Evolutionary conservation across 2,113 vertebrate species (phyloP).

Genomic region (Recurvirostra avosetta): DNA sequence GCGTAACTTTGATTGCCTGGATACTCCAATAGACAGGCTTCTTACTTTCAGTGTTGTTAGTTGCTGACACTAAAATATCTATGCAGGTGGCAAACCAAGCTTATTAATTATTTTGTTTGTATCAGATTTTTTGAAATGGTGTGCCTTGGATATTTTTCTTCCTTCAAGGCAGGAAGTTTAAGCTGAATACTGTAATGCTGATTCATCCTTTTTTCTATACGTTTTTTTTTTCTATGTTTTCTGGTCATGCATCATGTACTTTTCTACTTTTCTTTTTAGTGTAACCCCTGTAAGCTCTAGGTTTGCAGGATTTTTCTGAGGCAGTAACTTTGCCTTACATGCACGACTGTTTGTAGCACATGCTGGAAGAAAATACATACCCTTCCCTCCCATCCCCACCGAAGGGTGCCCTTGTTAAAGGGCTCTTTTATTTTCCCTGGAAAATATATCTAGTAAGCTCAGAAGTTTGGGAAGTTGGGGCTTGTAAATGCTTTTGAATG

Average conservation of each 20-base stretch:
- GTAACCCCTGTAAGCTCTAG: not conserved
- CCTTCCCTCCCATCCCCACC: too few species aligned
- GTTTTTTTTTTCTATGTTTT: not conserved
- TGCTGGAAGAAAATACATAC: not conserved
- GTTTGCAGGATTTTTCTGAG: not conserved
- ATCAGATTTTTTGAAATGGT: constrained; percentile 50
- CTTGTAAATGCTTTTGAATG: not conserved
- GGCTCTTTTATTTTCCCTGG: not conserved
- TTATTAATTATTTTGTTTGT: constrained; percentile 43
- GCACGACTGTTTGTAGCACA: not conserved
- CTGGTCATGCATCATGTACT: not conserved
- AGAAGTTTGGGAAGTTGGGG: not conserved
- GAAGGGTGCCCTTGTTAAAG: not conserved
- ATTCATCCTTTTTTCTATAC: not conserved
- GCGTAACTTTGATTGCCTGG: not conserved
- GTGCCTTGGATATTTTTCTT: constrained; percentile 19
- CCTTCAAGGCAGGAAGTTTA: constrained; percentile 51
- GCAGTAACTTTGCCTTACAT: not conserved
- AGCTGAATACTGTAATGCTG: not conserved
- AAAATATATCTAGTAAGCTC: not conserved
- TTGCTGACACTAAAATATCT: not conserved
- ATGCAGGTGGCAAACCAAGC: constrained; percentile 23
- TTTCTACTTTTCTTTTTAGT: not conserved
- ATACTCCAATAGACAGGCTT: not conserved
- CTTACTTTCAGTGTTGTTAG: not conserved